Base-by-base conservation (phyloP, 2,797 vertebrate genomes). In the Rhinogobio ventralis region DNA sequence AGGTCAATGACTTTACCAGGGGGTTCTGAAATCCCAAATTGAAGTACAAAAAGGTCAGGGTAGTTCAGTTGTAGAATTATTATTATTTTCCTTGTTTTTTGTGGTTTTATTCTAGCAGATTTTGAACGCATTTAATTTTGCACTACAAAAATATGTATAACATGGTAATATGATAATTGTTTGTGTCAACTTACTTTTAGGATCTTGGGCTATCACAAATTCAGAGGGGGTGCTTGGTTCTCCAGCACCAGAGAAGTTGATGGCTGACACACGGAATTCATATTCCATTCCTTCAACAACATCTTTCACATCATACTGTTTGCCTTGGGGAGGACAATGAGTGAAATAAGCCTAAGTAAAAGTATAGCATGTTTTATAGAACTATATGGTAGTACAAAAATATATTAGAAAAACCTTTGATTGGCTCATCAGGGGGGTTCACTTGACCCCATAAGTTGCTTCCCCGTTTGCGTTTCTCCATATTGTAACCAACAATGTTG, bases 381-480 rank as follows among this genome's bases (percentile, higher is more conserved):
- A 64, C 28, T 25, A n/a, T 51, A 51, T 2, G 55, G 39, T 9
- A 14, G 23, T 2, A 20, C 9, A 33, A 25, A 67, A 28, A 19
- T 42, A 42, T n/a, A 53, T 42, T 7, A 81, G 3, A 81, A 15
- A 64, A 71, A 97, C 97, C 96, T 88, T 85, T 91, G 81, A 96
- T 81, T 0, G 93, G 96, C 74, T 91, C 83, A 0, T 91, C 92
- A 2, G 89, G 92, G 45, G 87, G 90, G 78, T 95, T 93, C 79
- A 96, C 94, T 10, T 92, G 88, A n/a, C 91, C 85, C 97, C 97
- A 98, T 42, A 93, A 87, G 62, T 91, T 92, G 73, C 96, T 96
- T 0, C 97, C 96, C 33, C 94, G 95, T 91, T 96, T 97, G 83
- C 96, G 94, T 87, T 97, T 98, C 79, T 98, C 96, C 15, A 97